Evolutionary conservation across 2,797 vertebrate species (phyloP).

Genomic region (Gadopsis marmoratus): DNA sequence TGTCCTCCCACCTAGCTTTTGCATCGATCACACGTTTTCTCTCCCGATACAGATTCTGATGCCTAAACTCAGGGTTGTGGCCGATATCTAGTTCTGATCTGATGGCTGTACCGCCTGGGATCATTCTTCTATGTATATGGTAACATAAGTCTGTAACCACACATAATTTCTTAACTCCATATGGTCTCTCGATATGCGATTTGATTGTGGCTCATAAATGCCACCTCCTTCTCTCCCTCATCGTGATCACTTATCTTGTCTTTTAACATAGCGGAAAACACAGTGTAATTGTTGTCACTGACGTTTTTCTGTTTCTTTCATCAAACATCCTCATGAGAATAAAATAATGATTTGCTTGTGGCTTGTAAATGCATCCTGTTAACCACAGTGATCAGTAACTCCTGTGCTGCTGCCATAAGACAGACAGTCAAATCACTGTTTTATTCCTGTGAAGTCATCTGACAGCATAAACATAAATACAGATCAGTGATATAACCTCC

Average conservation of each 20-base stretch:
- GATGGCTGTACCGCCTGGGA: neutral
- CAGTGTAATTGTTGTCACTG: neutral
- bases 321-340: neutral
- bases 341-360: slow-evolving; percentile 1
- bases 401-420: neutral
- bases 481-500: slow-evolving; percentile 22
- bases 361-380: slow-evolving; percentile 12
- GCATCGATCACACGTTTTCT: neutral
- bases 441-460: neutral
- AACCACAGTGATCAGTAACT: slow-evolving; percentile 6
- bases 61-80: neutral
- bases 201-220: neutral
- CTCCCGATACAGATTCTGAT: slow-evolving; percentile 1
- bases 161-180: neutral
- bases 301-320: neutral
- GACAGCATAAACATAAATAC: slow-evolving; percentile 33
- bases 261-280: neutral
- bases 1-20: neutral
- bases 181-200: neutral
- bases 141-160: neutral
- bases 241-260: neutral
- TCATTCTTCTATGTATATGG: neutral
- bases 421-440: slow-evolving; percentile 6
- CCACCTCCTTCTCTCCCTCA: neutral
- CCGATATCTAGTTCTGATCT: neutral